Conservation (phyloP, 1,140 invertebrate genomes). For the Heliconius congener region DNA sequence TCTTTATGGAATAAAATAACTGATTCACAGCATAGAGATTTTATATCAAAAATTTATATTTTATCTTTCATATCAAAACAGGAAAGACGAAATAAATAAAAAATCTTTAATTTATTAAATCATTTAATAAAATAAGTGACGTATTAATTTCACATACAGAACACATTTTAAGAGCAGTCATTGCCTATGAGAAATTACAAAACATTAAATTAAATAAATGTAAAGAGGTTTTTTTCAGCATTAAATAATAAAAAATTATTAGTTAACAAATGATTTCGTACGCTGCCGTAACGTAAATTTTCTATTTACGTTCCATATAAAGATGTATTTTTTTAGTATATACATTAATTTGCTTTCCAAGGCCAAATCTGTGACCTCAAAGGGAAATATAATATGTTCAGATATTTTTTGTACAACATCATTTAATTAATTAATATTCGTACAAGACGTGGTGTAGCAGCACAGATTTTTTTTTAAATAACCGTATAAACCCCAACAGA, state of each 20-base stretch:
- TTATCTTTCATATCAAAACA: background rate
- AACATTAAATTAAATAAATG: conserved; percentile 24
- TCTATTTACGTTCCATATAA: background rate
- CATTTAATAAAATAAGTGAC: conserved; percentile 81
- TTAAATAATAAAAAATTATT: background rate
- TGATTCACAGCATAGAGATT: background rate
- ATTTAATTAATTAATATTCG: background rate
- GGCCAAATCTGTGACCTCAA: background rate
- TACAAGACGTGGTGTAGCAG: background rate
- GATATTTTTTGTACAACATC: background rate
- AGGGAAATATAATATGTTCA: background rate
- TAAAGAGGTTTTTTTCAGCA: conserved; percentile 17
- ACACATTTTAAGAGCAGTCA: conserved; percentile 76
- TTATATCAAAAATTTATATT: background rate
- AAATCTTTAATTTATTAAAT: conserved; percentile 47
- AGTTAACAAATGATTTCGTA: background rate
- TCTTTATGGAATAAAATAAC: too few species aligned
- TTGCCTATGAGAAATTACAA: conserved; percentile 55
- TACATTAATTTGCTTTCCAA: background rate
- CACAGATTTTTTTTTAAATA: background rate
- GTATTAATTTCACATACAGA: conserved; percentile 77
- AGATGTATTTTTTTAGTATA: background rate
- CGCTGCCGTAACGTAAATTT: too few species aligned
- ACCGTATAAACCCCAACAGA: conserved; percentile 17
- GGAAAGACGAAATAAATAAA: background rate